Conservation (phyloP, 30 jellyfish, hydroid and myxozoan genomes). For the Turritopsis dohrnii region DNA sequence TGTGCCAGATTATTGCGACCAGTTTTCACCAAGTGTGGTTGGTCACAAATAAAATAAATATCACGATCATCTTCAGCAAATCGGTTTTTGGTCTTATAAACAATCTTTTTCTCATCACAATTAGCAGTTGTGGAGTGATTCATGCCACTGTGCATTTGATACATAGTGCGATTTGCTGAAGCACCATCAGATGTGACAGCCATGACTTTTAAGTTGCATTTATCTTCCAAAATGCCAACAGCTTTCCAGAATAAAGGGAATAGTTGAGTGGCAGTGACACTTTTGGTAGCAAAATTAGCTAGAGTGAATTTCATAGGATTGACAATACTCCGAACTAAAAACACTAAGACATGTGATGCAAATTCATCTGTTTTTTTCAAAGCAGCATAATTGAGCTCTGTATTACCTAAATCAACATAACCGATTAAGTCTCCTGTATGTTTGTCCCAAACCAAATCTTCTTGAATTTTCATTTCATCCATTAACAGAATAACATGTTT, state of each 20-base stretch:
- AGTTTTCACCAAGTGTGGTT: too few relatives aligned
- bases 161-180: constrained; percentile 8
- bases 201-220: too few relatives aligned
- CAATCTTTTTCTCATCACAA: constrained; percentile 8
- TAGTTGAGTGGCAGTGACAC: constrained; percentile 1
- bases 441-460: too few relatives aligned
- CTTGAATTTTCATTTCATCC: constrained; percentile 59
- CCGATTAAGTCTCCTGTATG: constrained; percentile 12
- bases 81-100: background rate
- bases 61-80: constrained; percentile 4
- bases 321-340: background rate
- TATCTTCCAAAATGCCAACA: too few relatives aligned
- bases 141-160: background rate
- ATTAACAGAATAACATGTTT: constrained; percentile 24
- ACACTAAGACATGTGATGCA: constrained; percentile 22
- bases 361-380: constrained; percentile 12
- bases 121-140: background rate
- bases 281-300: constrained; percentile 15
- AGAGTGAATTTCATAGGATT: constrained; percentile 7
- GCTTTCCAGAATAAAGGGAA: too few relatives aligned
- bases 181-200: constrained; percentile 20
- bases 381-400: constrained; percentile 7
- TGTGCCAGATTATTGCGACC: too few relatives aligned
- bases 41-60: too few relatives aligned
- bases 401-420: constrained; percentile 9